A percentile compares a stretch with the other conserved stretches of the same genome.
Evolutionary conservation across 2,113 vertebrate species (phyloP).

Genomic region (Gobius niger): DNA sequence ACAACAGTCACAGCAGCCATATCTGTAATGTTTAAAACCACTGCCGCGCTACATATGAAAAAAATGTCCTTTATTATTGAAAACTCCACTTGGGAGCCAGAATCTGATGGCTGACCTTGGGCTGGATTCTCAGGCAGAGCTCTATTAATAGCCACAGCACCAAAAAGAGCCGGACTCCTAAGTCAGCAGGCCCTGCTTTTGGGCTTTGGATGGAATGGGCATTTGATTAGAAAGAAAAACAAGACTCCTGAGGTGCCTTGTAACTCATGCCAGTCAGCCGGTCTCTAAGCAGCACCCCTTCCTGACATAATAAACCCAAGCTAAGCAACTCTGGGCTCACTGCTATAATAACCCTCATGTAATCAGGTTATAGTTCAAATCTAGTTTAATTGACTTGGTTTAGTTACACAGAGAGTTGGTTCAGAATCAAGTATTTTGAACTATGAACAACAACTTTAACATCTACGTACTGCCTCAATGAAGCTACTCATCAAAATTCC

Average conservation of each 20-base stretch:
- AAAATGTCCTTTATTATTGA: slow-evolving; percentile 49
- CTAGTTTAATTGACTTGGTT: neutral
- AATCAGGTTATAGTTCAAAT: neutral
- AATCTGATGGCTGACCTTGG: slow-evolving; percentile 75
- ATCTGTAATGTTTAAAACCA: slow-evolving; percentile 26
- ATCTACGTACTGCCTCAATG: too few relatives aligned
- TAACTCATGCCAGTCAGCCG: slow-evolving; percentile 15
- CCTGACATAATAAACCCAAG: neutral
- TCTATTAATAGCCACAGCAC: slow-evolving; percentile 76
- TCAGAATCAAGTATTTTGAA: too few relatives aligned
- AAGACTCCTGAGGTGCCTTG: slow-evolving; percentile 3
- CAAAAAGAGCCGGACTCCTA: slow-evolving; percentile 60
- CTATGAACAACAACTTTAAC: too few relatives aligned
- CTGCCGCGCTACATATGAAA: slow-evolving; percentile 10
- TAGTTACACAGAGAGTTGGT: too few relatives aligned
- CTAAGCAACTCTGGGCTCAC: slow-evolving; percentile 5
- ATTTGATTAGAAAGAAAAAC: slow-evolving; percentile 61
- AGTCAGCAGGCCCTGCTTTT: slow-evolving; percentile 54
- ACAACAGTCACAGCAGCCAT: slow-evolving; percentile 42
- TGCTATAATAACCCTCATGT: neutral
- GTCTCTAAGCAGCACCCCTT: neutral
- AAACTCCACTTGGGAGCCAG: slow-evolving; percentile 53
- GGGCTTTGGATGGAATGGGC: slow-evolving; percentile 39
- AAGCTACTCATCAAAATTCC: too few relatives aligned
- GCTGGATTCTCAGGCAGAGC: slow-evolving; percentile 76